Base-by-base conservation (phyloP, 2,797 vertebrate genomes). In the Heliangelus exortis region DNA sequence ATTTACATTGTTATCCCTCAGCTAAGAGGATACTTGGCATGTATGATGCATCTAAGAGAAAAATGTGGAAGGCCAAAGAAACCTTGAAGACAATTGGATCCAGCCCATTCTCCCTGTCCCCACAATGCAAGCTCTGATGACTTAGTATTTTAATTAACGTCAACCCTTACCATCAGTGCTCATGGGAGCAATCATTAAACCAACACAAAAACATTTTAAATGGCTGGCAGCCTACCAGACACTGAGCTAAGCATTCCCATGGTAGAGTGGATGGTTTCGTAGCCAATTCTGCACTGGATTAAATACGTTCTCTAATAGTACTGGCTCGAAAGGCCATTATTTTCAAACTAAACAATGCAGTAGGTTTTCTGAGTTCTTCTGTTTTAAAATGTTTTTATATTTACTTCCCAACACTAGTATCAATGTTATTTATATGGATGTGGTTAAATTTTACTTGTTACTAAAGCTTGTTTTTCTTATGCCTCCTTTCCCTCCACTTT, bases 201-300 rank as follows among this genome's bases (percentile, higher is more conserved):
- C 81, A 90, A 92, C 97, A 97, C 97, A 97, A 97, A 98, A 97
- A 96, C 97, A 96, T 98, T 97, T 95, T 87, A 97, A 97, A 97
- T 72, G 94, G 84, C 94, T 98, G 97, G 97, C 98, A 98, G 41
- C 81, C 92, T 96, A 95, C 97, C 97, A 98, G 95, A 85, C 79
- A 92, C 94, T 33, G 93, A 97, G 96, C 96, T 97, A 96, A 97
- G 96, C 88, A 97, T 97, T 97, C 94, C 91, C 67, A 96, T 94
- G 96, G 77, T 91, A 87, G 95, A 94, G 82, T 88, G 95, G 96
- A 96, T 10, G 54, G 95, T 88, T 92, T 95, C 92, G 69, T 95
- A 97, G 96, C 96, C 96, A 97, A 28, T 93, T 97, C 97, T 82
- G 89, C 85, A n/a, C 93, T 91, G 93, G 92, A 96, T 98, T 97